A percentile compares a stretch with the other conserved stretches of the same genome.
phyloP scores from a whole-genome alignment of 2,797 vertebrate genomes.

The Diglossa cyanea region DNA sequence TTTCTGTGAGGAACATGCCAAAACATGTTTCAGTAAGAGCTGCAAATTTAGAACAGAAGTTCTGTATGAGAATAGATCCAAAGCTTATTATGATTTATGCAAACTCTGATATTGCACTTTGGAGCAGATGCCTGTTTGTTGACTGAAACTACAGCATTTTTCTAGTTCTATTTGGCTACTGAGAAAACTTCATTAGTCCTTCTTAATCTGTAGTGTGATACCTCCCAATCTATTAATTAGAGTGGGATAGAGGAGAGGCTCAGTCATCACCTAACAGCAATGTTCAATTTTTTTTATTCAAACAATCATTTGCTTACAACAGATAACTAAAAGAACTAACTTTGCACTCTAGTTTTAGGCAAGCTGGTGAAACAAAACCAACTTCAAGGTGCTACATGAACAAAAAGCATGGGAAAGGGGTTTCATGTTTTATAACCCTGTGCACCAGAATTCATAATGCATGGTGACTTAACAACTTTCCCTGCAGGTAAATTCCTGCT shows the following conservation, averaged over 20 bases:
- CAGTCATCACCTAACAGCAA: not conserved
- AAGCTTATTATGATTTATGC: not conserved
- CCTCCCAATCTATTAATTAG: not conserved
- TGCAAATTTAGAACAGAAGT: not conserved
- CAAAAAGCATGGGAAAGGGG: not conserved
- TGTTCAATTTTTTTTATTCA: not conserved
- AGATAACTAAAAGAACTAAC: not conserved
- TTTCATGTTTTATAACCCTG: not conserved
- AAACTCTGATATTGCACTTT: not conserved
- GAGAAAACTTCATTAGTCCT: not conserved
- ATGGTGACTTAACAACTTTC: conserved; percentile 40
- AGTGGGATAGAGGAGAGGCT: not conserved
- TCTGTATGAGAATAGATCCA: not conserved
- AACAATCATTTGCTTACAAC: not conserved
- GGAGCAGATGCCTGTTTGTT: not conserved
- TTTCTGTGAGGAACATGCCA: not conserved
- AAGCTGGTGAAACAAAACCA: not conserved
- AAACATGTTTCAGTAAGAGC: not conserved
- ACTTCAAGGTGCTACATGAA: not conserved
- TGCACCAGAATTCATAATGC: not conserved
- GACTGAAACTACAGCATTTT: not conserved
- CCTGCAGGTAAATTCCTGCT: conserved; percentile 7
- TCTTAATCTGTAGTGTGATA: not conserved
- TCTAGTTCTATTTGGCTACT: not conserved
- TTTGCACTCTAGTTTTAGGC: not conserved